Base-by-base conservation (phyloP, 2,888 invertebrate genomes). In the Punctoribates punctum region DNA sequence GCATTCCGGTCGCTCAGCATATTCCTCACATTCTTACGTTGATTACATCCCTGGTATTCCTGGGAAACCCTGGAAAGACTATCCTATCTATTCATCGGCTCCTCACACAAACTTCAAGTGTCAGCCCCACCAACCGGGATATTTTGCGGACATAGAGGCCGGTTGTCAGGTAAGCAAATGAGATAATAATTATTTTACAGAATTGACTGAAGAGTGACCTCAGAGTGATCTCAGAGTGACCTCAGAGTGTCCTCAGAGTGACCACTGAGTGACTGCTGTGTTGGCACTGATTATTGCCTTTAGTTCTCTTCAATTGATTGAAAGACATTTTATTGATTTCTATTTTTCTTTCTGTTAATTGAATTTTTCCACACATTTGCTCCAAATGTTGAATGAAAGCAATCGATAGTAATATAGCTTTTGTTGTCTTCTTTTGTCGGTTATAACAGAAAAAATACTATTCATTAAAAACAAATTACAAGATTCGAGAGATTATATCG, bases 81-180 rank as follows among this genome's bases (percentile, higher is more conserved):
- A 80, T 73, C 80, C 80, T 0, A 73, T 77, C 0, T 79, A 75
- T 65, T 57, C 76, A 0, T n/a, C 57, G 1, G 38, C 75, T 5
- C 79, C 79, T 4, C 15, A 74, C 8, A 80, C 80, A 13, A 75
- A 75, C 42, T 80, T 75, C 34, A 73, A 60, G 20, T 75, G 75
- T 51, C 20, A 8, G 25, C 20, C 29, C 74, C 79, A 42, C n/a
- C 6, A n/a, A 74, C 79, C 79, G 8, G 80, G 80, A 23, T 80
- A 79, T 60, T 80, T 76, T 60, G 80, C 80, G 3, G 80, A 80
- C 29, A 77, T 80, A 0, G 80, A 80, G 27, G 27, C 75, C 42
- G 57, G 73, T 42, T 75, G 75, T 73, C 75, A 75, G 51, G 73
- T 72, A 51, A 70, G 27, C n/a, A 51, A 51, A 20, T 4, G n/a